A percentile compares a stretch with the other conserved stretches of the same genome.
Evolutionary conservation across 2,888 invertebrate genomes (phyloP).

Genomic region (Himalopsyche kuldschensis): DNA sequence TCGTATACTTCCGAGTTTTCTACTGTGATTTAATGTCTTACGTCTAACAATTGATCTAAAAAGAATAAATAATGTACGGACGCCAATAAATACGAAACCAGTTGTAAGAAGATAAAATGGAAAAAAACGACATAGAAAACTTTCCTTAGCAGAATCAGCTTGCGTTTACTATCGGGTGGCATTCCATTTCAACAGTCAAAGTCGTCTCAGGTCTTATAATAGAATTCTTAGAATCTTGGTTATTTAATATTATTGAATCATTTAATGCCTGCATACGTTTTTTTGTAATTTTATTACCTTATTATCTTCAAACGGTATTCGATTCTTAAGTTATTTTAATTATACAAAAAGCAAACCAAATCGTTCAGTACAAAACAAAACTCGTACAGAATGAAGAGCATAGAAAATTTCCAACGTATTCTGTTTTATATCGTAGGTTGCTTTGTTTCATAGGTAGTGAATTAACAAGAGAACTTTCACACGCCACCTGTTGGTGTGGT

Average conservation of each 20-base stretch:
- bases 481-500: neutral
- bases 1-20: neutral
- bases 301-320: too few species aligned
- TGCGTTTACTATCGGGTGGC: neutral
- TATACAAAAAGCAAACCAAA: neutral
- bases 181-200: neutral
- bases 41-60: neutral
- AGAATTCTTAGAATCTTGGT: too few species aligned
- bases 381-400: neutral
- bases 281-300: too few species aligned
- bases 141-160: neutral
- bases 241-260: neutral
- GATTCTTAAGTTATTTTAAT: too few species aligned
- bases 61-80: neutral
- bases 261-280: neutral
- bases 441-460: neutral
- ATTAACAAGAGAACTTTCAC: neutral
- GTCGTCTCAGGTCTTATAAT: too few species aligned
- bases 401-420: neutral
- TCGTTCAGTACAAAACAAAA: neutral
- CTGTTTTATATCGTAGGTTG: neutral
- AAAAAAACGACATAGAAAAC: neutral
- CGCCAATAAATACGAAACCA: neutral
- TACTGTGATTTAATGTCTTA: neutral
- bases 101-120: neutral